Evolutionary conservation across 2,888 invertebrate species (phyloP).

Genomic region (Aphidius colemani): DNA sequence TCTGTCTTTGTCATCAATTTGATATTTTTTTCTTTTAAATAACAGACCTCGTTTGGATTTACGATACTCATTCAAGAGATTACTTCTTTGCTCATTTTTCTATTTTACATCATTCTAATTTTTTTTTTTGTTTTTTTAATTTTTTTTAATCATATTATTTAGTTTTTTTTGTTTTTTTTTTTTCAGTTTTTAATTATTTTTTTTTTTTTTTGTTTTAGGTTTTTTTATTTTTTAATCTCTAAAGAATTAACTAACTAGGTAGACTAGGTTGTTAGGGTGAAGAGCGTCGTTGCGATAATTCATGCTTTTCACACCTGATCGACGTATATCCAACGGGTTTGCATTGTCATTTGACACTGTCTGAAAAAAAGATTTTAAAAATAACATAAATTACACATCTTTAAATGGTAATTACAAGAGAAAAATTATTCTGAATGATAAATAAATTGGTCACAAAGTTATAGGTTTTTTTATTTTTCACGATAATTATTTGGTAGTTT

Average conservation of each 20-base stretch:
- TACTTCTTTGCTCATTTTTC: conserved; percentile 1
- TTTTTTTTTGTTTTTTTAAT: conserved; percentile 15
- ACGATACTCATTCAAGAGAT: conserved; percentile 24
- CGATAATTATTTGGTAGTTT: conserved; percentile 8
- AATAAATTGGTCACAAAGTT: background rate
- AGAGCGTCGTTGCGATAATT: conserved; percentile 56
- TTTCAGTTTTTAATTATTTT: background rate
- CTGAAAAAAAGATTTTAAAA: conserved; percentile 32
- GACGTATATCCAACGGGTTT: conserved; percentile 53
- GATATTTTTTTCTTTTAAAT: conserved; percentile 9
- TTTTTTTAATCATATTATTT: conserved; percentile 10
- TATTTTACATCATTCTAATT: conserved; percentile 21
- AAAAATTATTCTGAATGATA: too few relatives aligned
- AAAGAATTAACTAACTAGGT: conserved; percentile 70
- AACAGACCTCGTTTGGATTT: conserved; percentile 27
- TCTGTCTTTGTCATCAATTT: conserved; percentile 8
- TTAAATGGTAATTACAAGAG: too few relatives aligned
- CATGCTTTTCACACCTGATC: conserved; percentile 55
- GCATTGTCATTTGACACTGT: conserved; percentile 52
- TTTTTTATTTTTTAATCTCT: conserved; percentile 64
- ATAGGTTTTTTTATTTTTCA: background rate
- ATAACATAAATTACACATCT: too few relatives aligned
- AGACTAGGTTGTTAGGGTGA: conserved; percentile 62
- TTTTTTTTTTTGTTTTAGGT: background rate
- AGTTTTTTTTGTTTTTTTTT: conserved; percentile 21